phyloP scores from a whole-genome alignment of 2,797 vertebrate genomes.

The Peromyscus melanophrys region DNA sequence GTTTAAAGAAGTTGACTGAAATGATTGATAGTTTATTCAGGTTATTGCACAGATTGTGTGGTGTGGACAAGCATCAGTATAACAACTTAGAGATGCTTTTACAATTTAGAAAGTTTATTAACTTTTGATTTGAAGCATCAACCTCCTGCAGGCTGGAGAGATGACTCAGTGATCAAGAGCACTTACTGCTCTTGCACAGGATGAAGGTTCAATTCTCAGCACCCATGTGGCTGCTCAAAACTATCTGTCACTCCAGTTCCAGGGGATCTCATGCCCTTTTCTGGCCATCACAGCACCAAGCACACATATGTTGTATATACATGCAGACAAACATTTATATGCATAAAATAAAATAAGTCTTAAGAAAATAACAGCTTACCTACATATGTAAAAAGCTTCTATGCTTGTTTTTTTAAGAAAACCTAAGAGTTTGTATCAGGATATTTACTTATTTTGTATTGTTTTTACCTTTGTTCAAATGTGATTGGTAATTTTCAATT shows the following conservation, averaged over 20 bases:
- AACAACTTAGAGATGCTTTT: neutral
- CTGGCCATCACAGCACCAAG: neutral
- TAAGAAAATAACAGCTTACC: neutral
- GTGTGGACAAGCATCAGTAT: neutral
- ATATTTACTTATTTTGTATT: neutral
- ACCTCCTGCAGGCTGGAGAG: neutral
- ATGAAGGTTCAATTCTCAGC: neutral
- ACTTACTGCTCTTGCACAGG: neutral
- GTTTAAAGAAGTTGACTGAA: neutral
- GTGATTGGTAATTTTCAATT: neutral
- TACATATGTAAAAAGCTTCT: neutral
- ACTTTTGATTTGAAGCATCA: neutral
- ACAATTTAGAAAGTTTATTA: neutral
- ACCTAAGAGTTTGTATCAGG: neutral
- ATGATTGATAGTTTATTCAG: neutral
- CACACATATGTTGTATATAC: neutral
- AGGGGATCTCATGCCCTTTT: neutral
- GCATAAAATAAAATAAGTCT: neutral
- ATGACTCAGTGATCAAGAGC: neutral
- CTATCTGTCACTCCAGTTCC: neutral
- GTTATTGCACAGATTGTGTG: neutral
- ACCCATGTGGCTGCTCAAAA: neutral
- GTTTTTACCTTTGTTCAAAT: neutral
- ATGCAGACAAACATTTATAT: neutral
- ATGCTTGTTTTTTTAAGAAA: slow-evolving; percentile 32